A percentile compares a stretch with the other conserved stretches of the same genome.
Evolutionary conservation across 2,797 vertebrate species (phyloP).

Genomic region (Intellagama lesueurii): DNA sequence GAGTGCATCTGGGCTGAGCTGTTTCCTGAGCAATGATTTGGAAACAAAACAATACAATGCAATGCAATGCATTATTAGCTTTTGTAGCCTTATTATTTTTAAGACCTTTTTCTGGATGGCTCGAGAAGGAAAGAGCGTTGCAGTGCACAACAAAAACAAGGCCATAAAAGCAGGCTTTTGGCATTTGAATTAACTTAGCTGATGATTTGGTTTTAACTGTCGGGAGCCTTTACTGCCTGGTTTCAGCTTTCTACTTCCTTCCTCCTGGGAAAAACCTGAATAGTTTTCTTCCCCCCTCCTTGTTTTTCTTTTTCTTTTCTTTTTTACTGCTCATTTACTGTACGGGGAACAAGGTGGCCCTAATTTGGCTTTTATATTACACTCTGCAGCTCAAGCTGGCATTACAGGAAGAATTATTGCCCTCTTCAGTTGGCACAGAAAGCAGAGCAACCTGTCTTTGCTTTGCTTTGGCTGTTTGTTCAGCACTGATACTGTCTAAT

Average conservation of each 20-base stretch:
- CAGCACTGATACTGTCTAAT: constrained; percentile 18
- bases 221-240: constrained; percentile 32
- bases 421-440: constrained; percentile 40
- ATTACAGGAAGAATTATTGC: constrained; percentile 49
- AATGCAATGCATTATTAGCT: constrained; percentile 23
- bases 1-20: constrained; percentile 55
- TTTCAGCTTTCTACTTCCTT: constrained; percentile 19
- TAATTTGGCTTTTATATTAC: constrained; percentile 41
- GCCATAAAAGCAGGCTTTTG: constrained; percentile 33
- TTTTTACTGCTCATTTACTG: constrained; percentile 10
- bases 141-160: constrained; percentile 63
- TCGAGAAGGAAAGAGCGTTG: constrained; percentile 56
- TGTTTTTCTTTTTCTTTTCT: constrained; percentile 14
- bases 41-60: constrained; percentile 32
- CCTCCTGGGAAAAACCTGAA: constrained; percentile 21
- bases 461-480: not conserved
- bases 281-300: constrained; percentile 21
- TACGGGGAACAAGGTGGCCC: constrained; percentile 20
- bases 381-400: constrained; percentile 19
- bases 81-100: constrained; percentile 49
- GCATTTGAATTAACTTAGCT: constrained; percentile 40
- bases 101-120: constrained; percentile 54
- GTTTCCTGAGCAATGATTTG: constrained; percentile 37
- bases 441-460: constrained; percentile 43
- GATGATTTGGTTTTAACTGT: constrained; percentile 13